These are phyloP conservation scores for Aethes cnicana DNA, from an alignment of 2,888 invertebrate species.

Conservation along the genomic window DNA sequence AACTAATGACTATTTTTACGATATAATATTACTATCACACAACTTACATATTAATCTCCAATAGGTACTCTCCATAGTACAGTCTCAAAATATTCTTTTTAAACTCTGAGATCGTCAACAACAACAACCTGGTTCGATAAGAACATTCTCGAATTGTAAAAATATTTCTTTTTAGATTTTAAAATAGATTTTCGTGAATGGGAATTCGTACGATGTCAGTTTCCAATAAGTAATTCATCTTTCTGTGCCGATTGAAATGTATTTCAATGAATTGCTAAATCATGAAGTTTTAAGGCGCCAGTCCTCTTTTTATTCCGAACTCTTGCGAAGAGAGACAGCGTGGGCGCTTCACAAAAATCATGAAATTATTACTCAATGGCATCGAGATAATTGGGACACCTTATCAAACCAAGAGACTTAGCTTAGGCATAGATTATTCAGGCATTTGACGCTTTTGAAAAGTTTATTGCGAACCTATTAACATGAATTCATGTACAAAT, in stretches of 20 bases:
- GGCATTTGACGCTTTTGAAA: background rate
- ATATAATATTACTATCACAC: constrained; percentile 71
- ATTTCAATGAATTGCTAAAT: too few relatives aligned
- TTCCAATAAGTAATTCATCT: too few relatives aligned
- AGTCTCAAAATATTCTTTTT: constrained; percentile 51
- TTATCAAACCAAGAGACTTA: constrained; percentile 11
- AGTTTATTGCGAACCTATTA: background rate
- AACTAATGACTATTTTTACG: constrained; percentile 52
- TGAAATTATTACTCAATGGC: background rate
- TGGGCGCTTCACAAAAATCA: background rate
- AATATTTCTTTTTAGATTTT: background rate
- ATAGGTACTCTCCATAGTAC: constrained; percentile 44
- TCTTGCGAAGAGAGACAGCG: background rate
- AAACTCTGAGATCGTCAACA: constrained; percentile 75
- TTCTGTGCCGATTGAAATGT: too few relatives aligned
- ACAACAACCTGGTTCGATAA: constrained; percentile 35
- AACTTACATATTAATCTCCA: constrained; percentile 58
- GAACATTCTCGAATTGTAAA: background rate
- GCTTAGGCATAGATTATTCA: too few relatives aligned
- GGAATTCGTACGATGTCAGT: background rate
- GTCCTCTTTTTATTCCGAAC: too few relatives aligned
- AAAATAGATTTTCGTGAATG: background rate
- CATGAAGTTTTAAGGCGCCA: background rate
- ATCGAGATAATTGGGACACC: background rate
- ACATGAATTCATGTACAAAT: background rate